Percentiles rank a stretch among this genome's conserved stretches.
These are phyloP conservation scores for Catonia carolina DNA, from an alignment of 2,888 invertebrate genomes.

Conservation along the genomic window DNA sequence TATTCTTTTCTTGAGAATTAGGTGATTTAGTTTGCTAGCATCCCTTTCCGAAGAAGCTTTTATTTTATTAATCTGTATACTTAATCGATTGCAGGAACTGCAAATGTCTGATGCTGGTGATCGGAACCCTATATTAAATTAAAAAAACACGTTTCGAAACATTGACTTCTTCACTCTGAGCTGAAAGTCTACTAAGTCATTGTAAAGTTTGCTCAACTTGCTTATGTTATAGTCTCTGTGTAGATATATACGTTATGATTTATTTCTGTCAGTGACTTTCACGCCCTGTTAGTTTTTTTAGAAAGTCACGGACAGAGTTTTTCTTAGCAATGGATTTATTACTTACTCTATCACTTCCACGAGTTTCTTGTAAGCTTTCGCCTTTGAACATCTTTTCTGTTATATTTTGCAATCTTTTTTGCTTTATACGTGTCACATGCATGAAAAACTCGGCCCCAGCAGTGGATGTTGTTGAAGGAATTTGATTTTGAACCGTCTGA, in stretches of 20 bases:
- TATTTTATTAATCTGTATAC: neutral
- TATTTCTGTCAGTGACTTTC: neutral
- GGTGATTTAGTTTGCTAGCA: neutral
- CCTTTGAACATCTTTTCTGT: neutral
- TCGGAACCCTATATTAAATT: neutral
- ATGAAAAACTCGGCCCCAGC: too few species aligned
- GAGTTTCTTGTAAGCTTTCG: neutral
- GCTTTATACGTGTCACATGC: neutral
- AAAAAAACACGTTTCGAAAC: neutral
- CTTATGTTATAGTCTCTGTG: neutral
- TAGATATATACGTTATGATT: neutral
- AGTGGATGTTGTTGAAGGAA: too few species aligned
- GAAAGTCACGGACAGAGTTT: neutral
- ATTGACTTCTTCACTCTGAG: neutral
- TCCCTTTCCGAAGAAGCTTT: neutral
- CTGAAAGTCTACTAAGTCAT: neutral
- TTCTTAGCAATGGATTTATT: neutral
- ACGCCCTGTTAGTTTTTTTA: neutral
- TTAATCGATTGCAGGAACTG: conserved; percentile 24
- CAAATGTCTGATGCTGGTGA: conserved; percentile 31
- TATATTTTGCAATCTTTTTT: neutral
- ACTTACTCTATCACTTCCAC: neutral
- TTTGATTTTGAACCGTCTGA: too few species aligned
- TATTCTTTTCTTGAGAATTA: neutral
- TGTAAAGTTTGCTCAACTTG: neutral